These are phyloP conservation scores for Crocidura indochinensis DNA, from an alignment of 2,797 vertebrate species.

Conservation along the genomic window DNA sequence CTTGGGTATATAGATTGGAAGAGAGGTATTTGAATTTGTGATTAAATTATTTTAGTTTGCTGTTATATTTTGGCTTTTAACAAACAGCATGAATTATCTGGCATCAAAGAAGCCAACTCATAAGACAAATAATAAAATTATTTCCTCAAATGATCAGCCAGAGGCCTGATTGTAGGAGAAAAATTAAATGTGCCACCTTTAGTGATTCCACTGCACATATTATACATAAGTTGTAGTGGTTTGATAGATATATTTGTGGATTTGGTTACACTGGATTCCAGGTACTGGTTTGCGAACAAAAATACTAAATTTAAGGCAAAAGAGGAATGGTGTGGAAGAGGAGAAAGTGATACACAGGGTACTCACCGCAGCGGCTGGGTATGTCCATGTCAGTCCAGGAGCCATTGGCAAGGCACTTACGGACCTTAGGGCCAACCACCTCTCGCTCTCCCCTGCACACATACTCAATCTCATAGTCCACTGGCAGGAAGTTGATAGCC, in stretches of 20 bases:
- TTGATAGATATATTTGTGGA: conserved; percentile 25
- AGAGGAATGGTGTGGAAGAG: neutral
- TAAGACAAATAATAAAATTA: conserved; percentile 50
- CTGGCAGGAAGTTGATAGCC: conserved; percentile 94
- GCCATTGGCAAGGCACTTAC: conserved; percentile 95
- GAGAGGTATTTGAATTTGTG: neutral
- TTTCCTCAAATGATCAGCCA: conserved; percentile 19
- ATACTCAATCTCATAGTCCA: conserved; percentile 98
- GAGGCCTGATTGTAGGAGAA: conserved; percentile 26
- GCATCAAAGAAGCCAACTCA: conserved; percentile 57
- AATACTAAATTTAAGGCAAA: conserved; percentile 4
- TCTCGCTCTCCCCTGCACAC: conserved; percentile 95
- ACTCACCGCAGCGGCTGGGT: conserved; percentile 96
- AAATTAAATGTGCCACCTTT: conserved; percentile 17
- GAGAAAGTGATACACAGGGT: neutral
- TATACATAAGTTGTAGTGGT: neutral
- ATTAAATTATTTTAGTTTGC: conserved; percentile 52
- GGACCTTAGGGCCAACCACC: conserved; percentile 96
- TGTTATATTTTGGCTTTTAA: neutral
- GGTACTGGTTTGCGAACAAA: conserved; percentile 48
- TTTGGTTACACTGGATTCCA: conserved; percentile 31
- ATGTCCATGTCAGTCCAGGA: conserved; percentile 95
- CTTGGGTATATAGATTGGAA: conserved; percentile 23
- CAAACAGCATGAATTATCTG: neutral
- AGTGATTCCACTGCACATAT: neutral